phyloP scores from a whole-genome alignment of 2,797 vertebrate genomes.

The Aplochiton taeniatus region DNA sequence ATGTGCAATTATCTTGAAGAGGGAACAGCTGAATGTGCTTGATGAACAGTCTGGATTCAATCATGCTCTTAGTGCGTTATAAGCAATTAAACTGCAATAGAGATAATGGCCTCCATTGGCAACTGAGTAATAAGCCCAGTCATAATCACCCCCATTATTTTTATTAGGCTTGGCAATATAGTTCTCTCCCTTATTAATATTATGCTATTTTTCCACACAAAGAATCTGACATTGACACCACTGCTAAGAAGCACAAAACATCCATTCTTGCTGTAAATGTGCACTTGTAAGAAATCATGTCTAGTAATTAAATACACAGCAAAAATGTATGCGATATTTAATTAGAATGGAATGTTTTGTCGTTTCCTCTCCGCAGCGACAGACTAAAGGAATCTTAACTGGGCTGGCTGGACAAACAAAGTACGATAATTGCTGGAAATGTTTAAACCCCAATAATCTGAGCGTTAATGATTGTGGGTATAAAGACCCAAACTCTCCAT shows the following conservation, averaged over 20 bases:
- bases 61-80: constrained; percentile 80
- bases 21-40: constrained; percentile 77
- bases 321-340: no score
- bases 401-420: neutral
- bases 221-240: constrained; percentile 64
- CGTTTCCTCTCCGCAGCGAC: no score
- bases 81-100: constrained; percentile 85
- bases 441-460: no score
- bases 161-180: constrained; percentile 78
- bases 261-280: constrained; percentile 26
- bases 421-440: no score
- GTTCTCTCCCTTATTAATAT: constrained; percentile 76
- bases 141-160: constrained; percentile 82
- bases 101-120: constrained; percentile 80
- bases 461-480: no score
- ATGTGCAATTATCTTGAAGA: constrained; percentile 83
- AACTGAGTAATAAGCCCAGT: constrained; percentile 79
- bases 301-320: no score
- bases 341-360: no score
- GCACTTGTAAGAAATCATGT: constrained; percentile 9
- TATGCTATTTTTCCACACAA: constrained; percentile 68
- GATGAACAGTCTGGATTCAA: constrained; percentile 83
- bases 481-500: no score
- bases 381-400: neutral
- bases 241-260: constrained; percentile 52